Evolutionary conservation across 1,140 invertebrate species (phyloP).

Genomic region (Drosophila miranda): DNA sequence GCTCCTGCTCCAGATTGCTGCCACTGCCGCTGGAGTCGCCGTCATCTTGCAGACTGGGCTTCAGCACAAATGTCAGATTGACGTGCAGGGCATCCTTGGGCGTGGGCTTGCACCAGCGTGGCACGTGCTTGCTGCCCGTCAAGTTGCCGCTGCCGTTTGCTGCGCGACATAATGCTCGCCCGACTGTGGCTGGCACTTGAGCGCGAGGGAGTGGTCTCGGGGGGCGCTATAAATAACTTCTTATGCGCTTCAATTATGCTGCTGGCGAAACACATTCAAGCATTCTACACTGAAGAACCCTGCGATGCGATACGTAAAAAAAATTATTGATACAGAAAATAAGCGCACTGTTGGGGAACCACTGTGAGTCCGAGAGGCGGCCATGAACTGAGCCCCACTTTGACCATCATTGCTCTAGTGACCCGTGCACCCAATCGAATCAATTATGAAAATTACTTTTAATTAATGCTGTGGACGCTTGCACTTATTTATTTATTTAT

Average conservation of each 20-base stretch:
- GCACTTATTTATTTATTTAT: no score
- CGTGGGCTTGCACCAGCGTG: conserved; percentile 91
- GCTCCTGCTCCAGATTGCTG: conserved; percentile 85
- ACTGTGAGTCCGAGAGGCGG: conserved; percentile 40
- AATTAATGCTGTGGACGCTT: conserved; percentile 52
- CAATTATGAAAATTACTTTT: conserved; percentile 74
- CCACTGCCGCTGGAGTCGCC: conserved; percentile 84
- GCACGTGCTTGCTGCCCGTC: conserved; percentile 83
- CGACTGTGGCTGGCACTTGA: conserved; percentile 8
- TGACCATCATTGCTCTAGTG: background rate
- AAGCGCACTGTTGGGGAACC: conserved; percentile 1
- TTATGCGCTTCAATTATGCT: conserved; percentile 81
- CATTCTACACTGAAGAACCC: conserved; percentile 44
- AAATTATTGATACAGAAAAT: conserved; percentile 12
- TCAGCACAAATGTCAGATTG: conserved; percentile 92
- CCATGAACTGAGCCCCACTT: conserved; percentile 1
- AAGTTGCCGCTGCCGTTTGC: conserved; percentile 87
- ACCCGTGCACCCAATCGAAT: conserved; percentile 30
- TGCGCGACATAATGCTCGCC: conserved; percentile 84
- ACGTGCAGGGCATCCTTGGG: conserved; percentile 95
- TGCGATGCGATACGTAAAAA: conserved; percentile 25
- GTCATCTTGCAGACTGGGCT: conserved; percentile 87
- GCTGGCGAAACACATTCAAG: conserved; percentile 82
- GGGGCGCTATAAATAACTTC: conserved; percentile 80
- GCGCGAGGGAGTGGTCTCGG: conserved; percentile 45